These are phyloP conservation scores for Myripristis jacobus DNA, from an alignment of 2,797 vertebrate genomes.

Conservation along the genomic window DNA sequence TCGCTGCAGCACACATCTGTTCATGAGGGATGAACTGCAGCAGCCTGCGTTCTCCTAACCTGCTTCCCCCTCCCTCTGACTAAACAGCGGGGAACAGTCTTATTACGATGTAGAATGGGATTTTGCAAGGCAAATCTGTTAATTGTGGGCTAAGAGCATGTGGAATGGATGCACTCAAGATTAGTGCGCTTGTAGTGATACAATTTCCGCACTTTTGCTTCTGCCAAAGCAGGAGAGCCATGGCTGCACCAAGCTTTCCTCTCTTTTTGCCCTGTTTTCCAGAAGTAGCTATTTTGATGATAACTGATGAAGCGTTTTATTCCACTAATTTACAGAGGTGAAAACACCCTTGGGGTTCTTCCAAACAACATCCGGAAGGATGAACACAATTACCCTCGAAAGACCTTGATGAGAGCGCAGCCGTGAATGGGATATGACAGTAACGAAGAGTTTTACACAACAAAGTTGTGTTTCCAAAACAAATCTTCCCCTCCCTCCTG, in stretches of 20 bases:
- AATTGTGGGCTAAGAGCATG: conserved; percentile 18
- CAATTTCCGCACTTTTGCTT: background rate
- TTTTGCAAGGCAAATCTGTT: conserved; percentile 49
- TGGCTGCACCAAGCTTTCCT: background rate
- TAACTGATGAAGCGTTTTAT: conserved; percentile 25
- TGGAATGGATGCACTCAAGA: background rate
- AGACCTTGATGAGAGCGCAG: conserved; percentile 10
- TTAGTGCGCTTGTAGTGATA: background rate
- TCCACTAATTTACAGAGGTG: conserved; percentile 3
- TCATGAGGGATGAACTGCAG: conserved; percentile 72
- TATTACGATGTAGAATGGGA: conserved; percentile 30
- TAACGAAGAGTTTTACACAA: conserved; percentile 26
- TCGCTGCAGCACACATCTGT: conserved; percentile 56
- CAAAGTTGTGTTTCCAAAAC: conserved; percentile 46
- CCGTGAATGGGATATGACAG: conserved; percentile 1
- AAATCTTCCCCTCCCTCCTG: conserved; percentile 30
- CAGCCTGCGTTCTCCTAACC: conserved; percentile 55
- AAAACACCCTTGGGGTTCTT: background rate
- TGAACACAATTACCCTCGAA: conserved; percentile 26
- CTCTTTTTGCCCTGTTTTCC: conserved; percentile 18
- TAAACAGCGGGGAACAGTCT: conserved; percentile 53
- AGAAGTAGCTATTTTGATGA: conserved; percentile 4
- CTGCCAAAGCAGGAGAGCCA: background rate
- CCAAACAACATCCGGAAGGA: conserved; percentile 19
- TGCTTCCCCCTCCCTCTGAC: conserved; percentile 57